phyloP scores from a whole-genome alignment of 2,113 vertebrate species.

The Ameiurus melas region DNA sequence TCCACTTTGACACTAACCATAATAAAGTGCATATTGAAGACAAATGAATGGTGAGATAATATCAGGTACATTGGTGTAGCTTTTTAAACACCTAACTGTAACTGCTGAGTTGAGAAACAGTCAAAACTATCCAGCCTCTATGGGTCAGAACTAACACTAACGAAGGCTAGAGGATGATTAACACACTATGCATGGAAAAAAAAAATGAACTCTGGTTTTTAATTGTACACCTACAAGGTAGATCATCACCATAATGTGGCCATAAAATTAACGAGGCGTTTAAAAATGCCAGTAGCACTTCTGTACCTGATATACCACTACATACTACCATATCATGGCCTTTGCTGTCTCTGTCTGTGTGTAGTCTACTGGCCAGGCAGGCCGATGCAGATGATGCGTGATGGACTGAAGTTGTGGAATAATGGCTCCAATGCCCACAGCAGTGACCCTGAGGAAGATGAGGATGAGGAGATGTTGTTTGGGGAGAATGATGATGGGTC shows the following conservation, averaged over 20 bases:
- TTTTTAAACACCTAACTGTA: not conserved
- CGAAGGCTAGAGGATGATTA: not conserved
- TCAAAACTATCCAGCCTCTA: not conserved
- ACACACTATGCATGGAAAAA: not conserved
- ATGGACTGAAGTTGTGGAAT: conserved; percentile 81
- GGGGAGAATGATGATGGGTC: conserved; percentile 85
- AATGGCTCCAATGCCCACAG: conserved; percentile 85
- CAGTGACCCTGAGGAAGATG: conserved; percentile 83
- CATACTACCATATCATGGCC: not conserved
- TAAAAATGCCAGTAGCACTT: not conserved
- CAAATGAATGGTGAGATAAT: not conserved
- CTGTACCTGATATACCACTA: not conserved
- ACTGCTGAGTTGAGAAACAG: not conserved
- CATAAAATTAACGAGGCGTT: not conserved
- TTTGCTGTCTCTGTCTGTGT: conserved; percentile 6
- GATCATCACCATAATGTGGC: not conserved
- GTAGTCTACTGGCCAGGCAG: conserved; percentile 32
- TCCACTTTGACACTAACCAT: not conserved
- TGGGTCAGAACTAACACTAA: not conserved
- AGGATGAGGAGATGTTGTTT: conserved; percentile 87
- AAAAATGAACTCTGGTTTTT: not conserved
- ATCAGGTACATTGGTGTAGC: not conserved
- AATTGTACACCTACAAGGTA: not conserved
- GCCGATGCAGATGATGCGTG: conserved; percentile 77
- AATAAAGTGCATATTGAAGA: not conserved